Evolutionary conservation across 2,113 vertebrate species (phyloP), one percentile per base, ranked within the genome.

Genomic region (Gnathonemus echidnorhynchus): DNA sequence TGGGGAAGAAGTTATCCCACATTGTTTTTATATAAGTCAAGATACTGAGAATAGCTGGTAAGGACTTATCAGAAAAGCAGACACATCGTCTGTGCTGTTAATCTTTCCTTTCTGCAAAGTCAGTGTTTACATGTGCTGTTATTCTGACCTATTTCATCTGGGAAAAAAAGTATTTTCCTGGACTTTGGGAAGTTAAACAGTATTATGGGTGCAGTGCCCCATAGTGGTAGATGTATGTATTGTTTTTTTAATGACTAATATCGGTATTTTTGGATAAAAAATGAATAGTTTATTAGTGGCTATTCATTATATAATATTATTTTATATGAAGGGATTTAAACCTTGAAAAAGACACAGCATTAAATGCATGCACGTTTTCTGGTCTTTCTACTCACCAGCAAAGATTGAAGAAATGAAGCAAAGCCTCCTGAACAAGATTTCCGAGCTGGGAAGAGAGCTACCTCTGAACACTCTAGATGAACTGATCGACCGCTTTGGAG

Each of bases 391-490:
- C 27, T 86, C 91, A 45, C 91, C 92, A 97, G 96, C 95, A 86
- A 93, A 95, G 0, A 96, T 99, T 0, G 98, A 99, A 88, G 96
- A 96, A 89, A 95, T 99, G 95, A 99, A 99, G 91, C 97, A 97
- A 92, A 94, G 95, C 35, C 96, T 99, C 52, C 95, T 99, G 88
- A 95, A 94, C 90, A 98, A 97, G 95, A 98, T 99, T 87, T 94
- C 96, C 74, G 92, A 92, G 13, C 96, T 99, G 92, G 98, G 98
- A 93, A 97, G 97, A 93, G 97, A 98, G 93, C 97, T 99, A 96
- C 98, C 98, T 89, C 97, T 98, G 88, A 99, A 99, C 90, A 99
- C 98, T 48, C 94, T 99, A 94, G 98, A 99, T 46, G 97, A 98
- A 91, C 97, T 99, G 88, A 99, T 99, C 0, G 95, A 99, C 94